These are phyloP conservation scores for Ophion obscuratus DNA, from an alignment of 2,888 invertebrate genomes.

Conservation along the genomic window DNA sequence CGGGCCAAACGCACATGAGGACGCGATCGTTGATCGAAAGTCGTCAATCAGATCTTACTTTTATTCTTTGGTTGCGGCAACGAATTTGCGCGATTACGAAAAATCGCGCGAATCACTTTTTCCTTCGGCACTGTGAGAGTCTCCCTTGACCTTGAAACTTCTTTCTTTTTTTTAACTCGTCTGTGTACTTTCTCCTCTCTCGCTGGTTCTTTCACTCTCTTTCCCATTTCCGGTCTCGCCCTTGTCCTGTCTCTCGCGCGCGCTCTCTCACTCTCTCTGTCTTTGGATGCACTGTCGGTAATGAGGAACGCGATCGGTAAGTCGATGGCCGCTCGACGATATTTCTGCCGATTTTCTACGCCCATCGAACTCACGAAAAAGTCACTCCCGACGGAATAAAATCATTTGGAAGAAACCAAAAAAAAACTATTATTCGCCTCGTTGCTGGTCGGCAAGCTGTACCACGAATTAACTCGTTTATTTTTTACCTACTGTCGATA, in stretches of 20 bases:
- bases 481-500: neutral
- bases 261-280: conserved; percentile 45
- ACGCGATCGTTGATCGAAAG: conserved; percentile 5
- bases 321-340: conserved; percentile 68
- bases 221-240: conserved; percentile 46
- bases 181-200: conserved; percentile 58
- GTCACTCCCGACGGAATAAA: neutral
- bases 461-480: neutral
- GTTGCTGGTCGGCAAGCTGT: conserved; percentile 1
- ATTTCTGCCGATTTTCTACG: conserved; percentile 1
- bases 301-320: conserved; percentile 79
- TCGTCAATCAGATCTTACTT: conserved; percentile 14
- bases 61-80: neutral
- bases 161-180: conserved; percentile 48
- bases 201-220: conserved; percentile 68
- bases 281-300: conserved; percentile 78
- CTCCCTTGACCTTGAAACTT: conserved; percentile 5
- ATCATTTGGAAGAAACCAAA: neutral
- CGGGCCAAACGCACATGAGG: conserved; percentile 23
- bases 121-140: neutral
- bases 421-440: conserved; percentile 38
- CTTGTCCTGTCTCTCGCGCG: too few species aligned
- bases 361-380: conserved; percentile 5
- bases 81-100: conserved; percentile 16
- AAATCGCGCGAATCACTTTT: conserved; percentile 1